These are phyloP conservation scores for Drosophila bipectinata DNA, from an alignment of 1,140 invertebrate genomes.

Conservation along the genomic window DNA sequence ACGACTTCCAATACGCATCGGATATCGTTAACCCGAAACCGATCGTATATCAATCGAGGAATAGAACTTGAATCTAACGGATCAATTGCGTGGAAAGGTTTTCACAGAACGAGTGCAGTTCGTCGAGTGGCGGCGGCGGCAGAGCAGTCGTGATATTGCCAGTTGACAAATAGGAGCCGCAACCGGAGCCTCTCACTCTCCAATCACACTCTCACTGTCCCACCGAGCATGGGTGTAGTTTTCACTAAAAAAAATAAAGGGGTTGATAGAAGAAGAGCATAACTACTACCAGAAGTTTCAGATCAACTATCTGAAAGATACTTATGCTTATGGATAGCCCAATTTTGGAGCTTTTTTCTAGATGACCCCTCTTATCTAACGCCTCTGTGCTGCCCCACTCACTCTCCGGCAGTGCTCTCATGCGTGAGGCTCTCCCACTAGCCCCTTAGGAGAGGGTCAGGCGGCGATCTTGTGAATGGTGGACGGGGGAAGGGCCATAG, in stretches of 20 bases:
- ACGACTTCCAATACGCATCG: background rate
- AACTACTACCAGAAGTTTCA: too few relatives aligned
- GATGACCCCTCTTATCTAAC: background rate
- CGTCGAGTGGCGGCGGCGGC: slow-evolving; percentile 36
- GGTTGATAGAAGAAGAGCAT: background rate
- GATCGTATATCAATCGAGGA: slow-evolving; percentile 2
- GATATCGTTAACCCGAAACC: slow-evolving; percentile 3
- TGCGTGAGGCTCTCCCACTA: slow-evolving; percentile 7
- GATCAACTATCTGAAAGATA: too few relatives aligned
- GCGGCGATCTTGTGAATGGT: slow-evolving; percentile 18
- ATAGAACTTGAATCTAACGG: background rate
- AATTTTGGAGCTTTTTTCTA: background rate
- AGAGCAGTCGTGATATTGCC: slow-evolving; percentile 45
- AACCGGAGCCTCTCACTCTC: slow-evolving; percentile 3
- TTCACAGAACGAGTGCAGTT: slow-evolving; percentile 60
- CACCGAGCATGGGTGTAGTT: background rate
- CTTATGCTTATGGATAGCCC: too few relatives aligned
- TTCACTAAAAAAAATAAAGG: background rate
- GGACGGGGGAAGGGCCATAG: background rate
- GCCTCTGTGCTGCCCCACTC: slow-evolving; percentile 11
- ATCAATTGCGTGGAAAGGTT: slow-evolving; percentile 14
- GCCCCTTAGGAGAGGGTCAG: background rate
- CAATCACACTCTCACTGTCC: slow-evolving; percentile 26
- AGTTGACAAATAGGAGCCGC: slow-evolving; percentile 52
- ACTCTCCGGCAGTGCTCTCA: slow-evolving; percentile 15